A percentile compares a stretch with the other conserved stretches of the same genome.
Evolutionary conservation across 2,113 vertebrate genomes (phyloP).

Genomic region (Campylorhamphus procurvoides): DNA sequence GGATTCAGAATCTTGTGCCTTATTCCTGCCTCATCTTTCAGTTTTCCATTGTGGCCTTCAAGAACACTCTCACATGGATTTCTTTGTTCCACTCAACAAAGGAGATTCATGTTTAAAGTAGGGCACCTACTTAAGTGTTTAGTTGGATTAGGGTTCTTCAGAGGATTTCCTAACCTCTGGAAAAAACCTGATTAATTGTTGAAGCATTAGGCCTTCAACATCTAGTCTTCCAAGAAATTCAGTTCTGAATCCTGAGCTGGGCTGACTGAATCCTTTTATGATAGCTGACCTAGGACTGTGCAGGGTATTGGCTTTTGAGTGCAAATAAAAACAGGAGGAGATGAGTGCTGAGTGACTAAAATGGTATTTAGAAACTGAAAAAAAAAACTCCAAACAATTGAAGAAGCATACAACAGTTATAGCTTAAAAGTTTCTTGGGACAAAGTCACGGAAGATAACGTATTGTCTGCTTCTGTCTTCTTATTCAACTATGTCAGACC

Average conservation of each 20-base stretch:
- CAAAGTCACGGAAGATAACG: neutral
- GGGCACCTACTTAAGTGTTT: slow-evolving; percentile 22
- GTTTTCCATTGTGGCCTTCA: neutral
- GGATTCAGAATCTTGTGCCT: neutral
- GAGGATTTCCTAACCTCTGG: slow-evolving; percentile 12
- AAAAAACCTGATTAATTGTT: neutral
- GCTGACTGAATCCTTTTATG: neutral
- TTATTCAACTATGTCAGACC: neutral
- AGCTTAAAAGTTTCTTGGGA: neutral
- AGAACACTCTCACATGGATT: neutral
- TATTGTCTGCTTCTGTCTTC: neutral
- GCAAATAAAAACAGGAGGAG: neutral
- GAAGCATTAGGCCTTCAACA: neutral
- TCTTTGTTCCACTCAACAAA: slow-evolving; percentile 14
- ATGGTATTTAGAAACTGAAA: neutral
- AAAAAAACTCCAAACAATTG: neutral
- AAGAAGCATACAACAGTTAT: neutral
- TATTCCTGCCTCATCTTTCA: neutral
- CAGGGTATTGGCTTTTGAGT: neutral
- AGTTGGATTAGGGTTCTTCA: slow-evolving; percentile 27
- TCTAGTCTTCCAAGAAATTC: neutral
- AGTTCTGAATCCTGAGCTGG: neutral
- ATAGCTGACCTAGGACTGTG: neutral
- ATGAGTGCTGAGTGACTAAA: neutral
- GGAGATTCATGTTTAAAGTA: neutral